A percentile compares a stretch with the other conserved stretches of the same genome.
These are phyloP conservation scores for Condylura cristata DNA, from an alignment of 2,113 vertebrate genomes.

Conservation along the genomic window DNA sequence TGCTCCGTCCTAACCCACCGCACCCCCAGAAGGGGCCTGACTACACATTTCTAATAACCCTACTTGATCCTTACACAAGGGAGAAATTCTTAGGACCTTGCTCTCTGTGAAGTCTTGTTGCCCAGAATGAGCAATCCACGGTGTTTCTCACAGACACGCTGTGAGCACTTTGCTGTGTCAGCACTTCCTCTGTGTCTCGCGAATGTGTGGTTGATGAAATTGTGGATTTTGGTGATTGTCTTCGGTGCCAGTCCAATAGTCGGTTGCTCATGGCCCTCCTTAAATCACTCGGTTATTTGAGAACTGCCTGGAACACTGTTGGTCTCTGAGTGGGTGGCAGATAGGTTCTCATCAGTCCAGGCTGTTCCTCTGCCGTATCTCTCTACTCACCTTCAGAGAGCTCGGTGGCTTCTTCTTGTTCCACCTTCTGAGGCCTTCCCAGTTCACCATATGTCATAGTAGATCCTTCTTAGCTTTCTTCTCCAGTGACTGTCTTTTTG, in stretches of 20 bases:
- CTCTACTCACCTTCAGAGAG: background rate
- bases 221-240: background rate
- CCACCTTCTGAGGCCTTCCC: background rate
- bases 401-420: background rate
- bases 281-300: slow-evolving; percentile 76
- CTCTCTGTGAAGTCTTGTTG: background rate
- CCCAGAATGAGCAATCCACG: background rate
- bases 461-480: background rate
- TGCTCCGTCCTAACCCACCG: no score
- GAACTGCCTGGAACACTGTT: background rate
- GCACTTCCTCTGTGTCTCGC: background rate
- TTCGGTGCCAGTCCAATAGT: background rate
- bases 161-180: background rate
- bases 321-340: background rate
- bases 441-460: background rate
- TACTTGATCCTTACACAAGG: background rate
- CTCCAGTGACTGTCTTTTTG: background rate
- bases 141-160: slow-evolving; percentile 17
- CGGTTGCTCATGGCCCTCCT: slow-evolving; percentile 67
- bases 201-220: background rate
- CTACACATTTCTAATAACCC: background rate
- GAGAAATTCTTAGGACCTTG: background rate
- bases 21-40: background rate
- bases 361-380: background rate
- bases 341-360: background rate